Evolutionary conservation across 92 coral and sea anemone genomes (phyloP), one percentile per base, ranked within the genome.

Genomic region (Parazoanthus atlanticus): DNA sequence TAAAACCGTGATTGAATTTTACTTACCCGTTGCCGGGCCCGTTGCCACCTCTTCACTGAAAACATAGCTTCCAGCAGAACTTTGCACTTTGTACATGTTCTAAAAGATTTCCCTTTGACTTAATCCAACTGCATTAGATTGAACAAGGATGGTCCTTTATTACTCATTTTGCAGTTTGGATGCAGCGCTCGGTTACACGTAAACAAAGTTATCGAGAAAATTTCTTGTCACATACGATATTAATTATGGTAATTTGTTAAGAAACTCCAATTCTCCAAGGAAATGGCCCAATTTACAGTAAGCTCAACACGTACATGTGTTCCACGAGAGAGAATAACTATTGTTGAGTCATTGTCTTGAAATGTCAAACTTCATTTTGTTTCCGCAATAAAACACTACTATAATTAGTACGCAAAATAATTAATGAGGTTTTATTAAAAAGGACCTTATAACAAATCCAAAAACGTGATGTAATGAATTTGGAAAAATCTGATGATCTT

Each of bases 51-150:
- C 94, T 32, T 94, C 91, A 38, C 86, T 82, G 80, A 90, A 93
- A 6, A 95, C 88, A 81, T 93, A 90, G 72, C 81, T 88, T 21
- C 82, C 86, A 1, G 89, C 34, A 6, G 90, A 70, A 41, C 86
- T 75, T 40, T 81, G 94, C 26, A 90, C 85, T 72, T 93, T 91
- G 56, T 93, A 89, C 94, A 95, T 91, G 58, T 30, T 91, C 33
- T 2, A 9, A 75, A 21, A 6, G 43, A 30, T 33, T 8, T 38
- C 49, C 5, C 26, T 75, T 36, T 40, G 58, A 38, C 52, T 38
- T 21, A 19, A 33, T 41, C 76, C 79, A 75, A 6, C 28, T 61
- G 28, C 26, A 19, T 61, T 61, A 61, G 28, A 61, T 19, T 61
- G 28, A 25, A 21, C 69, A 25, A 61, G n/a, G 69, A 61, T 61